phyloP scores from a whole-genome alignment of 1,140 invertebrate genomes.

The Formica selysi region DNA sequence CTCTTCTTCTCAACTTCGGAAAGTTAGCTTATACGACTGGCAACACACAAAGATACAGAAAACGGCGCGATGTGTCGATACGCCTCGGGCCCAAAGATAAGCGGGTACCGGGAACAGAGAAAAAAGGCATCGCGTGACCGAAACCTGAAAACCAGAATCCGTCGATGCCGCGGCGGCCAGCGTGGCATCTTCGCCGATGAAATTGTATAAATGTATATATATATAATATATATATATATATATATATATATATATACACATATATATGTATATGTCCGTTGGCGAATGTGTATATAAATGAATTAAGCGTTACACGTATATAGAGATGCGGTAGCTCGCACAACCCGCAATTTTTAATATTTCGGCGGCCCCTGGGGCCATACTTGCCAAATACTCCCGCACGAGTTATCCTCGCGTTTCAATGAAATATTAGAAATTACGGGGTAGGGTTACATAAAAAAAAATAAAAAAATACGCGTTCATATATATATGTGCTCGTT shows the following conservation, averaged over 20 bases:
- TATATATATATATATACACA: too few species aligned
- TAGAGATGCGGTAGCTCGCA: neutral
- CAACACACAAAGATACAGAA: slow-evolving; percentile 42
- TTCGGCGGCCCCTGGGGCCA: slow-evolving; percentile 2
- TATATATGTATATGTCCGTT: neutral
- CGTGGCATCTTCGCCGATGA: slow-evolving; percentile 50
- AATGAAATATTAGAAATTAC: slow-evolving; percentile 56
- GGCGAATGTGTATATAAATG: slow-evolving; percentile 14
- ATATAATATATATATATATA: neutral
- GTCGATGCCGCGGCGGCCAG: slow-evolving; percentile 43
- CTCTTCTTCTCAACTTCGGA: neutral
- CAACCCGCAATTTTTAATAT: slow-evolving; percentile 57
- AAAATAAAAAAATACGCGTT: neutral
- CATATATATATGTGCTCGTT: slow-evolving; percentile 25
- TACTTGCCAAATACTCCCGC: neutral
- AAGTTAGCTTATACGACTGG: neutral
- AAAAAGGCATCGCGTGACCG: slow-evolving; percentile 83
- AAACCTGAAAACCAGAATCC: slow-evolving; percentile 82
- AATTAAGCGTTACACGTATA: slow-evolving; percentile 7
- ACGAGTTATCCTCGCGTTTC: slow-evolving; percentile 18
- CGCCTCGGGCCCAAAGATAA: slow-evolving; percentile 68
- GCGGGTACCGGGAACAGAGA: slow-evolving; percentile 82
- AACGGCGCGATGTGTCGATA: slow-evolving; percentile 32
- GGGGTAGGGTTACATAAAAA: slow-evolving; percentile 32
- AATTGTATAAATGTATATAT: slow-evolving; percentile 52